phyloP scores from a whole-genome alignment of 2,888 invertebrate species.

The Anorthoa munda region DNA sequence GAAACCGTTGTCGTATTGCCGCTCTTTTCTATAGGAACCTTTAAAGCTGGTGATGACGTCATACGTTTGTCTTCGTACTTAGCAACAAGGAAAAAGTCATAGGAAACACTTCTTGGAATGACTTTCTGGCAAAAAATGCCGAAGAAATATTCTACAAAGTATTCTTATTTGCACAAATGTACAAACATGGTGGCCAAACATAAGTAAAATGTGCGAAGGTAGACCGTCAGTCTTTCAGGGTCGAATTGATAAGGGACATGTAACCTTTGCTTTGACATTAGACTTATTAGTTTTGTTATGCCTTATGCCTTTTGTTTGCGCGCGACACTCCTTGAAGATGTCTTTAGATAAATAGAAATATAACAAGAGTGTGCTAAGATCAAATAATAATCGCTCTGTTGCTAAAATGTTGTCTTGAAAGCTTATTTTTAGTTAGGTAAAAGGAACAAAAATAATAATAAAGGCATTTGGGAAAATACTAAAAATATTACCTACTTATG shows the following conservation, averaged over 20 bases:
- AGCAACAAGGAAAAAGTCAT: slow-evolving; percentile 5
- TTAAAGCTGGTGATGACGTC: background rate
- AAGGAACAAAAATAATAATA: no score
- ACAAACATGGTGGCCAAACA: slow-evolving; percentile 71
- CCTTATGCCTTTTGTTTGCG: slow-evolving; percentile 37
- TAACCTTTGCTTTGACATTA: slow-evolving; percentile 66
- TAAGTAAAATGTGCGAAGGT: slow-evolving; percentile 83
- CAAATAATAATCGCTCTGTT: background rate
- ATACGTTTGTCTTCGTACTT: background rate
- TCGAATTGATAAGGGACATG: slow-evolving; percentile 74
- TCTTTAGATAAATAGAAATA: slow-evolving; percentile 15
- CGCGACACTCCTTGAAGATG: slow-evolving; percentile 15
- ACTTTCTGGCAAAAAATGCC: slow-evolving; percentile 39
- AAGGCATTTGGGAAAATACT: no score
- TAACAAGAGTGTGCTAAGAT: background rate
- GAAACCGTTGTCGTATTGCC: no score
- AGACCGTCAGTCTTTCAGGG: slow-evolving; percentile 71
- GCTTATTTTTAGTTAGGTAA: no score
- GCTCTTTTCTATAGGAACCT: background rate
- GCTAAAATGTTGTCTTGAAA: background rate
- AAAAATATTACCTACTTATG: no score
- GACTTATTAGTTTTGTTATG: slow-evolving; percentile 55
- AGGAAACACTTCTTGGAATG: slow-evolving; percentile 16
- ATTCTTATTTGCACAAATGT: slow-evolving; percentile 58
- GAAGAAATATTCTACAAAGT: slow-evolving; percentile 39